Percentiles rank a stretch among this genome's conserved stretches.
Evolutionary conservation across 2,797 vertebrate genomes (phyloP).

Genomic region (Chanos chanos): DNA sequence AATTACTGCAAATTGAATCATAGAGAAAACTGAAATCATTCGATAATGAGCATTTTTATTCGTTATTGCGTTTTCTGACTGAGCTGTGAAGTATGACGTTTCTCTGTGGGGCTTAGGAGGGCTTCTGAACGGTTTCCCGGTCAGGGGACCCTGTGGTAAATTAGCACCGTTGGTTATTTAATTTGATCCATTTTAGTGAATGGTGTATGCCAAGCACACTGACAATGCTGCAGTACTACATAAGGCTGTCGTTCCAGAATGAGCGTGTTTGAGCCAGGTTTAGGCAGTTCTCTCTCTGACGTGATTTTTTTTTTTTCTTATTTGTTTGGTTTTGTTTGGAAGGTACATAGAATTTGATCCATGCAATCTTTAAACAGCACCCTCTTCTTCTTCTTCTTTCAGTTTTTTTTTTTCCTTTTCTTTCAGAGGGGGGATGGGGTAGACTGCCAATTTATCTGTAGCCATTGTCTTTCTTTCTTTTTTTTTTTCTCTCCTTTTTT

Average conservation of each 20-base stretch:
- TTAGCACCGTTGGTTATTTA: conserved; percentile 28
- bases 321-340: conserved; percentile 34
- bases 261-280: background rate
- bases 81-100: conserved; percentile 40
- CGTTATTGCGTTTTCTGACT: conserved; percentile 74
- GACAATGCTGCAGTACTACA: background rate
- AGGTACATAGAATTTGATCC: conserved; percentile 26
- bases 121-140: conserved; percentile 24
- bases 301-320: conserved; percentile 23
- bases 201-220: conserved; percentile 12
- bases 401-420: conserved; percentile 28
- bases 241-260: background rate
- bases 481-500: no score
- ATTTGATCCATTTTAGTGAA: conserved; percentile 2
- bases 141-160: conserved; percentile 19
- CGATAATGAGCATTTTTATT: conserved; percentile 92
- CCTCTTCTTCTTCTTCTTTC: conserved; percentile 32
- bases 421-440: conserved; percentile 14
- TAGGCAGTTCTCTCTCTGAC: background rate
- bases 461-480: conserved; percentile 56
- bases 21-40: conserved; percentile 90
- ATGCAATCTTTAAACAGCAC: conserved; percentile 37
- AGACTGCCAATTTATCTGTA: conserved; percentile 49
- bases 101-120: conserved; percentile 1
- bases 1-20: conserved; percentile 96